Percentiles rank a stretch among this genome's conserved stretches.
phyloP scores from a whole-genome alignment of 2,888 invertebrate species.

The Isotomurus palustris region DNA sequence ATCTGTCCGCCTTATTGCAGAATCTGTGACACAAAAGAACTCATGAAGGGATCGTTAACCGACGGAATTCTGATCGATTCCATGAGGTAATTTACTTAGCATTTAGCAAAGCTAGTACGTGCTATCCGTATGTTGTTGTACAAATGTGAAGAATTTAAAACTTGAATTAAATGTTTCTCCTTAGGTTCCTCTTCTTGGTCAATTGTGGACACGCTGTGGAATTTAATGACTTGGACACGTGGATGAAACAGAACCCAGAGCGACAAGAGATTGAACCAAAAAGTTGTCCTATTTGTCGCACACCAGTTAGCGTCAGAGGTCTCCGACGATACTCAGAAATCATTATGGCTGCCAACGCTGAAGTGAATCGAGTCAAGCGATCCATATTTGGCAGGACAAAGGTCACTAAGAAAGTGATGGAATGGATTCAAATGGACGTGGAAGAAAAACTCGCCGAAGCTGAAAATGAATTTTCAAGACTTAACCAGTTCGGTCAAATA shows the following conservation, averaged over 20 bases:
- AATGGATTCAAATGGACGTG: not conserved
- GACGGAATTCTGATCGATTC: too few relatives aligned
- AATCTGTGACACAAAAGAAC: slow-evolving; percentile 52
- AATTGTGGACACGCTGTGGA: slow-evolving; percentile 49
- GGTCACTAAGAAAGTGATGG: slow-evolving; percentile 1
- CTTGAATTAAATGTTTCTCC: slow-evolving; percentile 48
- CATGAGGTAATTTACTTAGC: too few relatives aligned
- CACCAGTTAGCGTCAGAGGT: slow-evolving; percentile 47
- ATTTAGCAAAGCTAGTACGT: too few relatives aligned
- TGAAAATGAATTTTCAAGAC: too few relatives aligned
- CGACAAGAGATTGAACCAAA: slow-evolving; percentile 41
- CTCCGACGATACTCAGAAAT: slow-evolving; percentile 49
- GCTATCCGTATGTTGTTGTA: too few relatives aligned
- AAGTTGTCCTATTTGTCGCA: slow-evolving; percentile 49
- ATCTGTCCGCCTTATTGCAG: slow-evolving; percentile 61
- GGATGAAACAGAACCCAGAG: slow-evolving; percentile 29
- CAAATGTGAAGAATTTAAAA: too few relatives aligned
- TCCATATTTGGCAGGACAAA: slow-evolving; percentile 14
- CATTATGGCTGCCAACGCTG: slow-evolving; percentile 29
- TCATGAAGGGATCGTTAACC: slow-evolving; percentile 23
- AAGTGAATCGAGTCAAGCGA: slow-evolving; percentile 11
- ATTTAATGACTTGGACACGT: slow-evolving; percentile 48
- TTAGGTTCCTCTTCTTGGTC: slow-evolving; percentile 45
- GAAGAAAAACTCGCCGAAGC: not conserved
- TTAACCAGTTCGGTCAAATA: too few relatives aligned